Base-by-base conservation (phyloP, 1,140 invertebrate species). In the Magallana ariakensis region DNA sequence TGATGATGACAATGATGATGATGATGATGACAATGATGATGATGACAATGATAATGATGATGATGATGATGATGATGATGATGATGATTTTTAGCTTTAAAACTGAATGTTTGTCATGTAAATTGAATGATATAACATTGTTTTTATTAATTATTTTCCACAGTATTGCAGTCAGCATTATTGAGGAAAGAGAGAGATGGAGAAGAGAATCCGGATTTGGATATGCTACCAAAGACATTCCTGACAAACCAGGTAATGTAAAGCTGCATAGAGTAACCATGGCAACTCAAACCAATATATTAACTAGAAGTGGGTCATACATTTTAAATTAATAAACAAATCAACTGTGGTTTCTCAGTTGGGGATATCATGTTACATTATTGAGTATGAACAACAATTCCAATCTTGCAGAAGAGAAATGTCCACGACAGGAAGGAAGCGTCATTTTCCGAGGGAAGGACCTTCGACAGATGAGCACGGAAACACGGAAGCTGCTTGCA, bases 121-220 rank as follows among this genome's bases (percentile, higher is more conserved):
- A 26, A 75, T 75, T 33, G 66, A 33, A 26, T 46, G 33, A 46
- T 46, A 46, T 46, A 46, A 2, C 2, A 46, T 22, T 75, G 22
- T 26, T 70, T 19, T 16, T 62, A 19, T 16, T n/a, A 62, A 26
- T 13, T 75, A 75, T 33, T 26, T 13, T 75, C 7, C 33, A 33
- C 66, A 75, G 66, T 75, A 75, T 75, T 22, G 22, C 66, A 26
- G 66, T 75, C 66, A 75, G 66, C 66, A 75, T 75, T 33, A 13
- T 22, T 11, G 66, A 75, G 22, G 66, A 75, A 26, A 22, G 66
- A 26, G 66, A 75, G 26, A 75, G 66, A 33, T 75, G 19, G 66
- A 75, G 22, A 75, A 75, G 66, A 13, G 66, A 75, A 33, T 75
- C 66, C 2, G 66, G 66, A 75, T 4, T 33, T 22, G 66, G 66